Percentiles rank a stretch among this genome's conserved stretches.
Evolutionary conservation across 2,797 vertebrate species (phyloP).

Genomic region (Tangara arthus): DNA sequence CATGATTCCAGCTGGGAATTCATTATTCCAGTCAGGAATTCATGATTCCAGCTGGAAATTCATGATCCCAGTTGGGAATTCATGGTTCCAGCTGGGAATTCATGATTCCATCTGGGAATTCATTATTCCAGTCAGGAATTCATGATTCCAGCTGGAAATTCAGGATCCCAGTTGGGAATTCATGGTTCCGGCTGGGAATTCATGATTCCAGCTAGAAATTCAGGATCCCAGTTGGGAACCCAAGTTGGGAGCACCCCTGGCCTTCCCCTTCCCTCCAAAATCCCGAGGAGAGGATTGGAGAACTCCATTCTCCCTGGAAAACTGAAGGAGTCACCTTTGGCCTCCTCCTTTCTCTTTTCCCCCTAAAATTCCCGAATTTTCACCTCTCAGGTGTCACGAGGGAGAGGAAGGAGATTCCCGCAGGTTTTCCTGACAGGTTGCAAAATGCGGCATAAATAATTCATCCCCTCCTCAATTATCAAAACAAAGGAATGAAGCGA

Average conservation of each 20-base stretch:
- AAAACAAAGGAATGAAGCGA: not conserved
- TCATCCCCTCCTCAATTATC: not conserved
- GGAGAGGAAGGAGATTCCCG: not conserved
- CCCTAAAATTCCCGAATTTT: not conserved
- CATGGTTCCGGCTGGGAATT: fast-evolving
- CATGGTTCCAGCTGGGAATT: fast-evolving
- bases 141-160: fast-evolving
- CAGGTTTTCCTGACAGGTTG: not conserved
- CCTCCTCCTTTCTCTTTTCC: no score
- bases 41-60: not conserved
- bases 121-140: not conserved
- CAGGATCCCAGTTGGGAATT: fast-evolving
- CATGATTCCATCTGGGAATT: fast-evolving
- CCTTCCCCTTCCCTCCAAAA: not conserved
- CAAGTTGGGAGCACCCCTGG: fast-evolving
- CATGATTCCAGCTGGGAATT: no score
- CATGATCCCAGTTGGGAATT: not conserved
- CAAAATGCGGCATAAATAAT: not conserved
- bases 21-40: fast-evolving
- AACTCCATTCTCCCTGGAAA: not conserved
- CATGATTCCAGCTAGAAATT: fast-evolving
- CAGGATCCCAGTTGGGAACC: not conserved
- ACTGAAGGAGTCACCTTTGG: fast-evolving
- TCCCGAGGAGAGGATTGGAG: fast-evolving
- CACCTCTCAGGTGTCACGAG: not conserved